Evolutionary conservation across 1,140 invertebrate species (phyloP).

Genomic region (Sycophaga agraensis): DNA sequence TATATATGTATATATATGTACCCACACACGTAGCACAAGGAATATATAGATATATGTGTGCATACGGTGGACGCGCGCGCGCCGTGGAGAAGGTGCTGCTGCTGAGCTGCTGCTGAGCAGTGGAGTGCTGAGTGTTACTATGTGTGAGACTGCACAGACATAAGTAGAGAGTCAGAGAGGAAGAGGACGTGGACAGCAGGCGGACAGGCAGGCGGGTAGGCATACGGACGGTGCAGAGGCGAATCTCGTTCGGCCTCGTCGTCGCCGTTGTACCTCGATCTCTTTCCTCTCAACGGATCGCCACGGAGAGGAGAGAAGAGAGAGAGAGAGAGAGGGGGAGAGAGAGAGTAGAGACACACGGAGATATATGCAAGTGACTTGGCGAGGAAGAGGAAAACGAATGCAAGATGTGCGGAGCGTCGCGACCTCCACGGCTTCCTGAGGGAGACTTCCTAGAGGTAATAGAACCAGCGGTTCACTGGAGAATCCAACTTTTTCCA

Average conservation of each 20-base stretch:
- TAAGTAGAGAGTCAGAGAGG: conserved; percentile 15
- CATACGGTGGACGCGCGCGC: conserved; percentile 14
- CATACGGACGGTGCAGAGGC: not conserved
- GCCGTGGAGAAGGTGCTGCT: conserved; percentile 24
- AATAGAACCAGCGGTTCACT: not conserved
- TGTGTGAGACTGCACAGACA: conserved; percentile 14
- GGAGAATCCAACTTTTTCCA: not conserved
- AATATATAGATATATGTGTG: not conserved
- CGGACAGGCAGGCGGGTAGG: not conserved
- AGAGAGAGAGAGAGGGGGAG: not conserved
- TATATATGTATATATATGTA: not conserved
- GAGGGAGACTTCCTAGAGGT: conserved; percentile 13
- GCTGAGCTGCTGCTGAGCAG: conserved; percentile 16
- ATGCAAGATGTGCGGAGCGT: conserved; percentile 23
- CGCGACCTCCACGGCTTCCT: conserved; percentile 17
- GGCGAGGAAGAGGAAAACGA: conserved; percentile 9
- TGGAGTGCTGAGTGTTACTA: not conserved
- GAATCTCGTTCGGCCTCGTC: not conserved
- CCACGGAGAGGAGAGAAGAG: not conserved
- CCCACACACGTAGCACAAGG: not conserved
- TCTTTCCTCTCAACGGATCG: not conserved
- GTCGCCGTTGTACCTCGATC: not conserved
- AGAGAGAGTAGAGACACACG: conserved; percentile 5
- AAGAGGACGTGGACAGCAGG: conserved; percentile 25
- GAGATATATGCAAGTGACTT: conserved; percentile 12